A percentile compares a stretch with the other conserved stretches of the same genome.
phyloP scores from a whole-genome alignment of 2,888 invertebrate species.

The Trichogramma dendrolimi region DNA sequence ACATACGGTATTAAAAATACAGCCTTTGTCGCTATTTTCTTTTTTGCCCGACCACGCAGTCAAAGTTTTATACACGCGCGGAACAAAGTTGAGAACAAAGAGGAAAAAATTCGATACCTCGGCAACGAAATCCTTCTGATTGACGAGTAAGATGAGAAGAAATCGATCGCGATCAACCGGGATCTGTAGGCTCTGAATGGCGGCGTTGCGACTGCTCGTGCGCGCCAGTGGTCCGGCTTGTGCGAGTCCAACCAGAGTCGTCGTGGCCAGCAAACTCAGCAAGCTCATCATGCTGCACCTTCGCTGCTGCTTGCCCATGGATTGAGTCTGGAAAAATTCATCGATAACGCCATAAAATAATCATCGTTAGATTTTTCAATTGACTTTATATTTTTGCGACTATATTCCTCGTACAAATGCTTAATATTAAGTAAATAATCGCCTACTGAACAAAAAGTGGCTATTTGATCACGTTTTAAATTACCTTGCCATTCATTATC shows the following conservation, averaged over 20 bases:
- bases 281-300: constrained; percentile 39
- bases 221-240: not conserved
- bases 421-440: not conserved
- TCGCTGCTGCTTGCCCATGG: no score
- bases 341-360: not conserved
- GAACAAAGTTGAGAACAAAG: no score
- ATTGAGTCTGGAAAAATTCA: constrained; percentile 11
- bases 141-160: constrained; percentile 38
- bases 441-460: not conserved
- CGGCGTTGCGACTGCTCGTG: constrained; percentile 9
- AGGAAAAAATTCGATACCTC: constrained; percentile 33
- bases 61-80: no score
- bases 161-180: constrained; percentile 35
- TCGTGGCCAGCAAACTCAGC: constrained; percentile 38
- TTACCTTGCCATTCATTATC: not conserved
- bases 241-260: constrained; percentile 39
- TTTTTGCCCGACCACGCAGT: no score
- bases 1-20: no score
- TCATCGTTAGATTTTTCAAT: not conserved
- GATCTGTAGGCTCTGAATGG: constrained; percentile 38
- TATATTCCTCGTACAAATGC: not conserved
- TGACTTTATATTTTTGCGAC: not conserved
- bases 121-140: constrained; percentile 37
- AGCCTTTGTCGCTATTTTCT: no score
- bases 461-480: not conserved